Evolutionary conservation across 1,140 invertebrate genomes (phyloP).

Genomic region (Pogonomyrmex californicus): DNA sequence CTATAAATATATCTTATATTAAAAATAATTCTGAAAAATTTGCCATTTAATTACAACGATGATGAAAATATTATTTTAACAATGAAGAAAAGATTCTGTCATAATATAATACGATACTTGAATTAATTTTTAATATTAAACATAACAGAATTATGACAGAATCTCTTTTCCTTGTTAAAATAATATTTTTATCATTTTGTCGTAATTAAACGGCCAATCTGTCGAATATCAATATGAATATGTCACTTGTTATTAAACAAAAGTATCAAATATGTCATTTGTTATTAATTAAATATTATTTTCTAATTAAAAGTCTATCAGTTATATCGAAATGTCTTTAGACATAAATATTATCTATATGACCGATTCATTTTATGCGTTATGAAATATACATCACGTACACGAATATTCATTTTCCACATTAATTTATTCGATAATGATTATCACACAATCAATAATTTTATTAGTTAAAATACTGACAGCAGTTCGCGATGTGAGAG

Average conservation of each 20-base stretch:
- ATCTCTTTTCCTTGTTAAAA: background rate
- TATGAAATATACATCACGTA: background rate
- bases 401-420: background rate
- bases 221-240: background rate
- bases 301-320: background rate
- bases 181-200: background rate
- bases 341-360: background rate
- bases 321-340: background rate
- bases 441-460: slow-evolving; percentile 6
- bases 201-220: background rate
- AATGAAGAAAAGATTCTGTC: background rate
- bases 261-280: too few species aligned
- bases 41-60: too few species aligned
- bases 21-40: too few species aligned
- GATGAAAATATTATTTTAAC: background rate
- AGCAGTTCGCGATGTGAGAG: slow-evolving; percentile 16
- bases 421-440: background rate
- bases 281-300: background rate
- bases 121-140: background rate
- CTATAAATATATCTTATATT: too few species aligned
- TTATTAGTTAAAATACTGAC: slow-evolving; percentile 18
- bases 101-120: too few species aligned
- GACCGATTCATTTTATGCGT: background rate
- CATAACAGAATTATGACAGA: background rate
- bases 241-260: background rate